Percentiles rank a stretch among this genome's conserved stretches.
These are phyloP conservation scores for Drosophila burlai DNA, from an alignment of 1,140 invertebrate genomes.

Conservation along the genomic window DNA sequence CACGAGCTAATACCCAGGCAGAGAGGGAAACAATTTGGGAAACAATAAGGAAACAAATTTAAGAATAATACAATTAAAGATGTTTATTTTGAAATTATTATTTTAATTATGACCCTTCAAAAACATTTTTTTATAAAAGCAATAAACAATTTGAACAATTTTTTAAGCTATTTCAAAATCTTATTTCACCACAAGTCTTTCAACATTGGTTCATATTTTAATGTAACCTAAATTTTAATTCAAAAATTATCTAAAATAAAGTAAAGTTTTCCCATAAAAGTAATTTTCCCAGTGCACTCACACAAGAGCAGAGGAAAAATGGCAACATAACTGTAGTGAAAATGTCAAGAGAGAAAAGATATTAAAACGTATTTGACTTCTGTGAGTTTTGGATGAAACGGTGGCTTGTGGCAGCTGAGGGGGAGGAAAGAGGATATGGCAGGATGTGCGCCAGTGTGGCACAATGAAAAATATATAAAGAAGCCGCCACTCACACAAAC, in stretches of 20 bases:
- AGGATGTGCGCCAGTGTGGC: slow-evolving; percentile 77
- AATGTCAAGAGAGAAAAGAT: slow-evolving; percentile 84
- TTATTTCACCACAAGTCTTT: not conserved
- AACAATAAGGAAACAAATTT: too few species aligned
- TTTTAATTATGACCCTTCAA: not conserved
- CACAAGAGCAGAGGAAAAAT: slow-evolving; percentile 60
- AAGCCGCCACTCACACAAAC: slow-evolving; percentile 65
- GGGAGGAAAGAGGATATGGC: slow-evolving; percentile 3
- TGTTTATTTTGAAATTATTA: not conserved
- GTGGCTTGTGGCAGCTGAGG: slow-evolving; percentile 2
- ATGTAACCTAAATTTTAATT: not conserved
- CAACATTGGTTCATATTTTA: not conserved
- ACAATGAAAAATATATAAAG: slow-evolving; percentile 84
- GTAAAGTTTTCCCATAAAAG: not conserved
- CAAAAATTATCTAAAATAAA: not conserved
- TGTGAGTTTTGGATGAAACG: slow-evolving; percentile 70
- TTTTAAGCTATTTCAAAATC: too few species aligned
- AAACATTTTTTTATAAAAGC: not conserved
- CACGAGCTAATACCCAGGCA: slow-evolving; percentile 7
- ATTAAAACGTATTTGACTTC: slow-evolving; percentile 84
- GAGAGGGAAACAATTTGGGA: not conserved
- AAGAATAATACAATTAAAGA: not conserved
- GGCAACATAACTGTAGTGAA: slow-evolving; percentile 83
- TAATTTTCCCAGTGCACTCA: not conserved
- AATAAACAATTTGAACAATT: too few species aligned